Percentiles rank a stretch among this genome's conserved stretches.
These are phyloP conservation scores for Cariama cristata DNA, from an alignment of 2,113 vertebrate species.

Conservation along the genomic window DNA sequence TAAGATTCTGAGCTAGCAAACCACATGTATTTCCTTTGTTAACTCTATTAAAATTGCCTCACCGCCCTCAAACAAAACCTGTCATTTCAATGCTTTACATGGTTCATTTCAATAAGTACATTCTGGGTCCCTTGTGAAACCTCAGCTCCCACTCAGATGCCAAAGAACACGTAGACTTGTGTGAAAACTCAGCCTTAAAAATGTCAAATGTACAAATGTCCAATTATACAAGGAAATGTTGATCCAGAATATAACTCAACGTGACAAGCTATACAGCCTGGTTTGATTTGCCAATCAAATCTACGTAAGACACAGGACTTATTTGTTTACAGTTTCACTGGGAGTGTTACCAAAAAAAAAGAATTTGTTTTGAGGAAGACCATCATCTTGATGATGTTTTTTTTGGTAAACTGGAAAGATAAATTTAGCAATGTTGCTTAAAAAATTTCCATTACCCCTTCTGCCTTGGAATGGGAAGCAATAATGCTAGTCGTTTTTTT, in stretches of 20 bases:
- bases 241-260: background rate
- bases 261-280: background rate
- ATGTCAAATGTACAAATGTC: constrained; percentile 14
- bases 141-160: constrained; percentile 5
- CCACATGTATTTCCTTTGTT: background rate
- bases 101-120: background rate
- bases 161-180: background rate
- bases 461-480: background rate
- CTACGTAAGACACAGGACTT: background rate
- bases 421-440: background rate
- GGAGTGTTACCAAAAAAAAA: background rate
- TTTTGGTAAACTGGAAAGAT: background rate
- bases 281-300: background rate
- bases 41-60: background rate
- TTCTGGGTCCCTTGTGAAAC: background rate
- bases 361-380: background rate
- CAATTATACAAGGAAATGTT: background rate
- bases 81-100: background rate
- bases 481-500: background rate
- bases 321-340: background rate
- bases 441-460: background rate
- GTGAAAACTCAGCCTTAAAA: background rate
- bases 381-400: background rate
- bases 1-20: background rate
- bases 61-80: background rate